Base-by-base conservation (phyloP, 2,888 invertebrate genomes). In the Meliscaeva auricollis region DNA sequence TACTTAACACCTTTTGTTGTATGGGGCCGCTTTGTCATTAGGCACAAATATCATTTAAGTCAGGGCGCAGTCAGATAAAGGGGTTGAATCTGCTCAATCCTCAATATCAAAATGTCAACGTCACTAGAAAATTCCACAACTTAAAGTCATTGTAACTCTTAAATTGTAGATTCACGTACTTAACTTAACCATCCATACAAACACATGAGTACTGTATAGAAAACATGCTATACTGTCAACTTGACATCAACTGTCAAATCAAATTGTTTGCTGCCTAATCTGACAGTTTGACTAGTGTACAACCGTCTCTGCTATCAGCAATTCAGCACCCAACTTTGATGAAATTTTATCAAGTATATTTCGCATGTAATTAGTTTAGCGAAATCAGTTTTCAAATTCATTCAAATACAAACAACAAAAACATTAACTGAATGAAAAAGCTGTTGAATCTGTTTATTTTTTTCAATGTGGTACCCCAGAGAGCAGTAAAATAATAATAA, bases 91-190 rank as follows among this genome's bases (percentile, higher is more conserved):
- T n/a, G n/a, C n/a, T n/a, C n/a, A n/a, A n/a, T n/a, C n/a, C n/a
- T n/a, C n/a, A n/a, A 26, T 26, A 26, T 26, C 26, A 60, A 38
- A 58, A 35, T 58, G 58, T 56, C 56, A 70, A 38, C 81, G 70
- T 82, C 78, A 54, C 54, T 1, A 78, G 64, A 64, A 83, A 83
- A 79, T 79, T 75, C 74, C 79, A 70, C 78, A 79, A 79, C 52
- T 66, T 70, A 79, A 78, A 72, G 70, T 84, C 78, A 84, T 79
- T 74, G 22, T 35, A 41, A 26, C 26, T 15, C 41, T 62, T 5
- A 32, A 44, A 35, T 41, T 35, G 48, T 32, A 32, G 11, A 70
- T 44, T 48, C 72, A n/a, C n/a, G n/a, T n/a, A n/a, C n/a, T n/a
- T n/a, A n/a, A n/a, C n/a, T n/a, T 8, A 3, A 9, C 35, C 35